Evolutionary conservation across 2,113 vertebrate species (phyloP), one percentile per base, ranked within the genome.

Genomic region (Dipodomys merriami): DNA sequence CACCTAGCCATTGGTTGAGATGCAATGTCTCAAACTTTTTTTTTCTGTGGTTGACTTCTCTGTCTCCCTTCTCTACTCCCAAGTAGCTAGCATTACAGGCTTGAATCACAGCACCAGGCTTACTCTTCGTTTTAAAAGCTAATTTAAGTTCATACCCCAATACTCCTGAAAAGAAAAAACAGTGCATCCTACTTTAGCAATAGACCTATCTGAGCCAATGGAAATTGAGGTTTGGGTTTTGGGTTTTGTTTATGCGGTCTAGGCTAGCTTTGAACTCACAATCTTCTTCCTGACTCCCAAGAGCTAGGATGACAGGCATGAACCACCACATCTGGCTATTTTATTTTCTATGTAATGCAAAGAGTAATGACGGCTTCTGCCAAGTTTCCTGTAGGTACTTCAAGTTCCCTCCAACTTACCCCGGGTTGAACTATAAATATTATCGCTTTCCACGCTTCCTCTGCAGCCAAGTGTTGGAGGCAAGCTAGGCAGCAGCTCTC

Each of bases 311-410:
- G 30, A 6, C 33, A 73, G 71, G 27, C 33, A 44, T 22, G 11
- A 62, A 19, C 49, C 1, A 8, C 69, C 53, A 46, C 27, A 23
- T 60, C 60, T 86, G 27, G 35, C 53, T 44, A 60, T 83, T 91
- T 86, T 86, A 13, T 93, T 89, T 93, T 71, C 88, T 93, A 62
- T 69, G 46, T 33, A 87, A 91, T 64, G 30, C 23, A 76, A 93
- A 92, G 76, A 91, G 4, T 68, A 74, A 83, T 64, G 9, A 74
- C 72, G 39, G 8, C 12, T 89, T 86, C 94, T 86, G 27, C 23
- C 64, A 80, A 64, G 16, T 25, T 19, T 60, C 33, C 1, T 62
- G 33, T 1, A 73, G 71, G 68, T 62, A 35, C 4, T 30, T 27
- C 49, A 57, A 60, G 30, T 89, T 6, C 13, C 29, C 30, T 86